Evolutionary conservation across 2,797 vertebrate species (phyloP), one percentile per base, ranked within the genome.

Genomic region (Alcedo atthis): DNA sequence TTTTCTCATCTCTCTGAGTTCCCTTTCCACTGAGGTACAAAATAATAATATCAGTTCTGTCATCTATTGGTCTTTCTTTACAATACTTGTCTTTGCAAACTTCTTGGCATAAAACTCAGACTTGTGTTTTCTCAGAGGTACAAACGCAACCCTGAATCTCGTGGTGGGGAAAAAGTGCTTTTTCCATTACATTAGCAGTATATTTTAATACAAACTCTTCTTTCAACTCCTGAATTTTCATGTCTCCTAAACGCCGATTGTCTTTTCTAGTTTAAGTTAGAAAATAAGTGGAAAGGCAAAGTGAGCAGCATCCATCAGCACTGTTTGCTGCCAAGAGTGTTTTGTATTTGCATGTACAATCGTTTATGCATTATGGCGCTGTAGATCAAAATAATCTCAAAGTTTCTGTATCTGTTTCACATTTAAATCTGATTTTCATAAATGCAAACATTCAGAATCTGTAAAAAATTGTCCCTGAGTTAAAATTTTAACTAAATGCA

Each of bases 381-480:
- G 55, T 57, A 87, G 75, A 96, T 93, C 93, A 93, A 93, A 94
- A 94, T 88, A 95, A 92, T 92, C 90, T 94, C 90, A 92, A 92
- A 84, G 81, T 94, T 95, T 92, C 90, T 90, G 74, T 94, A 85
- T 94, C 76, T 94, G 86, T 93, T 96, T 94, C 92, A 84, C 75
- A 94, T 96, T 94, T 91, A 69, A 91, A 96, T 88, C 81, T 94
- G 83, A 91, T 96, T 95, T 95, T 92, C 93, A 94, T 94, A 94
- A 92, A 96, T 91, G 74, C 83, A 90, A 90, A 92, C 88, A 76
- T 91, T 93, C 81, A 66, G 42, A 91, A 90, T 89, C 74, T 92
- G 66, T 86, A 80, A 89, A 92, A 92, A 87, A 73, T 32, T 73
- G 55, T 90, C 78, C 61, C 66, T 54, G 80, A 88, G 71, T 70